Conservation (phyloP, 2,888 invertebrate genomes). For the Dryomyza anilis region DNA sequence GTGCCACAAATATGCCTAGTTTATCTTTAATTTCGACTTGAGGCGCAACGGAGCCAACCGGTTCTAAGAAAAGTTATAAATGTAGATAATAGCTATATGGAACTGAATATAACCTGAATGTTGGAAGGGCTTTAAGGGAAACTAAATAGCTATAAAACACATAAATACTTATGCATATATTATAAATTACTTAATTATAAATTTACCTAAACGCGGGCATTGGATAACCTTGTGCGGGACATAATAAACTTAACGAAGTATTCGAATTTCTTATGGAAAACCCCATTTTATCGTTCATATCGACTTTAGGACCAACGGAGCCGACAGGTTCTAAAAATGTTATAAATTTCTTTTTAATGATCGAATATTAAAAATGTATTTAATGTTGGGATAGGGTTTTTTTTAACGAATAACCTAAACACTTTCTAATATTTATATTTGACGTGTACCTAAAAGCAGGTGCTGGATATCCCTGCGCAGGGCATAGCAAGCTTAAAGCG, state of each 20-base stretch:
- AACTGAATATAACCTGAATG: too few relatives aligned
- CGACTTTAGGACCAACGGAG: conserved; percentile 67
- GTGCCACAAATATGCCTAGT: conserved; percentile 48
- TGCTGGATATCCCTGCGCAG: conserved; percentile 72
- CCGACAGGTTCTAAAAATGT: conserved; percentile 60
- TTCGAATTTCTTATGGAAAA: conserved; percentile 48
- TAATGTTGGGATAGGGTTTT: too few relatives aligned
- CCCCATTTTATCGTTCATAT: conserved; percentile 60
- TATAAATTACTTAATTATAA: background rate
- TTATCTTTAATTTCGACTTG: conserved; percentile 75
- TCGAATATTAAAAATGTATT: too few relatives aligned
- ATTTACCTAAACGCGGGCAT: conserved; percentile 51
- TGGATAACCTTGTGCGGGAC: conserved; percentile 75
- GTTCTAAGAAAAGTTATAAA: conserved; percentile 52
- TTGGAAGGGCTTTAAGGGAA: too few relatives aligned
- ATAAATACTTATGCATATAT: too few relatives aligned
- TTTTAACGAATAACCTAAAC: too few relatives aligned
- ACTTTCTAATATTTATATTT: background rate
- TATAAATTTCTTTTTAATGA: background rate
- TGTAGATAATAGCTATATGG: too few relatives aligned
- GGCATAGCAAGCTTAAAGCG: conserved; percentile 70
- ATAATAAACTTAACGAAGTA: conserved; percentile 67
- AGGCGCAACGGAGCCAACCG: conserved; percentile 63
- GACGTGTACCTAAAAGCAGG: conserved; percentile 35
- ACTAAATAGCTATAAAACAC: too few relatives aligned